A percentile compares a stretch with the other conserved stretches of the same genome.
Evolutionary conservation across 2,888 invertebrate genomes (phyloP).

Genomic region (Trissonchulus latispiculum): DNA sequence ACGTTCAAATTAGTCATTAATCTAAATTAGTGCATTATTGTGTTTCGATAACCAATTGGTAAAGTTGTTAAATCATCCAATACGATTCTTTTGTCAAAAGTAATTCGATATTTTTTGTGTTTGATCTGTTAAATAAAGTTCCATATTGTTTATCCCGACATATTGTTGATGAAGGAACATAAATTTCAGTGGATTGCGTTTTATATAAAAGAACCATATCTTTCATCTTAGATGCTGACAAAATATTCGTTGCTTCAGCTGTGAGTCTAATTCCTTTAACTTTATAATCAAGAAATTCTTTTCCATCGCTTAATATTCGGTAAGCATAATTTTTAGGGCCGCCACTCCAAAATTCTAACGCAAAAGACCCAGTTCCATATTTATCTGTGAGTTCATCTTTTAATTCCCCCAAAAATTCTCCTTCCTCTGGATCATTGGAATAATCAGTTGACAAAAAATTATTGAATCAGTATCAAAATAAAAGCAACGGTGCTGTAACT

Average conservation of each 20-base stretch:
- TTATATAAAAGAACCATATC: not conserved
- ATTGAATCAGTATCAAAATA: not conserved
- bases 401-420: not conserved
- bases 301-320: not conserved
- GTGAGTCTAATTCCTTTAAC: not conserved
- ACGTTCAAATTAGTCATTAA: no score
- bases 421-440: no score
- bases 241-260: not conserved
- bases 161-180: not conserved
- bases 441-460: not conserved
- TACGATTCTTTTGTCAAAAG: not conserved
- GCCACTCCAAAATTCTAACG: not conserved
- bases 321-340: not conserved
- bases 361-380: not conserved
- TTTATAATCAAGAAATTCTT: not conserved
- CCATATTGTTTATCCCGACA: not conserved
- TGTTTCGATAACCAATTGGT: no score
- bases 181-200: no score
- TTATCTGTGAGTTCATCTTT: not conserved
- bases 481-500: not conserved
- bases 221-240: not conserved
- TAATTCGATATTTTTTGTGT: not conserved
- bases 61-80: not conserved
- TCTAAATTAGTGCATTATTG: no score
- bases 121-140: not conserved